Evolutionary conservation across 2,797 vertebrate species (phyloP), one percentile per base, ranked within the genome.

Genomic region (Rhynchotus rufescens): DNA sequence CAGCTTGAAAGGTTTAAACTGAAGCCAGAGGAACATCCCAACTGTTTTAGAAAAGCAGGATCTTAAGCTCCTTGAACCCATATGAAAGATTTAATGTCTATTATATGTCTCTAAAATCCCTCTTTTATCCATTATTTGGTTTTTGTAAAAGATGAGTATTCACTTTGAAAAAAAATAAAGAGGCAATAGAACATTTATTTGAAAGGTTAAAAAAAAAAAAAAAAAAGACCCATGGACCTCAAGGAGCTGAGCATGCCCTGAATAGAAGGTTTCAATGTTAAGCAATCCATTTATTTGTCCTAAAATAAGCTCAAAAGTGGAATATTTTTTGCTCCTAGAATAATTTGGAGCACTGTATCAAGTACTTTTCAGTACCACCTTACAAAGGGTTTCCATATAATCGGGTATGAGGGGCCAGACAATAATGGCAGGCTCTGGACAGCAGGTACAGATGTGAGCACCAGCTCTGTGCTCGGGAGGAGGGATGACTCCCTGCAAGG

Each of bases 21-120:
- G 5, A 61, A 82, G 9, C 4, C 54, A 23, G 71, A 88, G 6
- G 11, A 59, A 34, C 10, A 20, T 6, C 19, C 4, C 5, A 16
- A 12, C 1, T 11, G 5, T 21, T 72, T 57, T 23, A n/a, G 16
- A 42, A 36, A 65, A 62, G 7, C 15, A 60, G 54, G 40, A 40
- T 16, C 2, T 17, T 44, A 20, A 57, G 14, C 25, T 52, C 17
- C 6, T 54, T 34, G 8, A 47, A 72, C 2, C 8, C 28, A 17
- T 17, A 16, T 32, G 10, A 75, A 75, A 82, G 7, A 17, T 0
- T 0, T 1, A 23, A 9, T 3, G 21, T 20, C 0, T 0, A 22
- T 23, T 36, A 15, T 1, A 34, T 1, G 5, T 32, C 22, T 61
- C 9, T 8, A 42, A 65, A 79, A 45, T 6, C 14, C 3, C 14